Evolutionary conservation across 2,113 vertebrate species (phyloP).

Genomic region (Tinamus guttatus): DNA sequence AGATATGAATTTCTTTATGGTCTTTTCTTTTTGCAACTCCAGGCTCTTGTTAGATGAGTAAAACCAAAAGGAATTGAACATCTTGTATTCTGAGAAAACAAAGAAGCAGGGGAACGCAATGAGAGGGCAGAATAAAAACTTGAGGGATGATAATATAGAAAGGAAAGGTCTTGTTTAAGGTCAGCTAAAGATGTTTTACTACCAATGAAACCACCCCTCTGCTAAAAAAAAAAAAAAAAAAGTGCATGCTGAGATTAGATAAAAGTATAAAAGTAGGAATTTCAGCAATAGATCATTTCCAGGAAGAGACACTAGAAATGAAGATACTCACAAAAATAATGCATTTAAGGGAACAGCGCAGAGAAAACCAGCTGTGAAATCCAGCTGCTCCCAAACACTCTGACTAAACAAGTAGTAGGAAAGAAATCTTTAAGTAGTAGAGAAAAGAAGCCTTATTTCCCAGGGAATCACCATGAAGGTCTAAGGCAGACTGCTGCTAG

Average conservation of each 20-base stretch:
- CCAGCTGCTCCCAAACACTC: not conserved
- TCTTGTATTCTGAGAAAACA: not conserved
- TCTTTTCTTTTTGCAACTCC: not conserved
- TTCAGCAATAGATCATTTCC: not conserved
- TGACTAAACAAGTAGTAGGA: not conserved
- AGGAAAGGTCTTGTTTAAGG: not conserved
- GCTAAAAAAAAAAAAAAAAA: not conserved
- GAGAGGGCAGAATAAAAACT: not conserved
- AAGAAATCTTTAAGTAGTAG: not conserved
- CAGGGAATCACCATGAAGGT: not conserved
- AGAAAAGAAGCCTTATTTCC: not conserved
- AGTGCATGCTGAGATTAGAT: not conserved
- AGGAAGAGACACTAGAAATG: not conserved
- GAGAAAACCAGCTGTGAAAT: not conserved
- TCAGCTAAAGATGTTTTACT: not conserved
- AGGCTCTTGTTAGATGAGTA: not conserved
- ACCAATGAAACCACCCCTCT: not conserved
- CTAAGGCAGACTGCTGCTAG: not conserved
- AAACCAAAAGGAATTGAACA: not conserved
- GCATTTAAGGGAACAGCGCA: not conserved
- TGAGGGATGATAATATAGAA: not conserved
- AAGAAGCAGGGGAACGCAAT: not conserved
- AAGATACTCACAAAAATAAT: not conserved
- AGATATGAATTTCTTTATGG: not conserved
- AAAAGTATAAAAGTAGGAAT: not conserved